Evolutionary conservation across 2,797 vertebrate genomes (phyloP), one percentile per base, ranked within the genome.

Genomic region (Tragelaphus eurycerus): DNA sequence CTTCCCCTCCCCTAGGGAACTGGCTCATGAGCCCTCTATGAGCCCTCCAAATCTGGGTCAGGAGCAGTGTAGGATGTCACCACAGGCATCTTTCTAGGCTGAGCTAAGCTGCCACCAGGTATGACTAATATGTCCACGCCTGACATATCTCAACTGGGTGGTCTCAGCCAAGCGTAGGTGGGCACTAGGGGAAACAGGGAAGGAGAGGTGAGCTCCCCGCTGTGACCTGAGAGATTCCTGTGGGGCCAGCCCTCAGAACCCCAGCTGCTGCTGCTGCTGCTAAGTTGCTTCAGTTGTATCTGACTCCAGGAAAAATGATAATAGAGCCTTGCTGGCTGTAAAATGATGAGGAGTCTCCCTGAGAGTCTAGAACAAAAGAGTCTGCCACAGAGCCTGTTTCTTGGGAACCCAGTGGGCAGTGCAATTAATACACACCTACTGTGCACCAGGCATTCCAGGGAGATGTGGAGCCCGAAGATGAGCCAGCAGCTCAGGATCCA

Each of bases 361-460:
- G 19, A 5, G 48, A 82, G n/a, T 94, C 89, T 76, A 62, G 67
- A 76, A 46, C 8, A 34, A 4, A 7, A 1, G 4, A 17, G 50
- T 55, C 59, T 62, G 43, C 57, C 78, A 38, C 19, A 43, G 76
- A 90, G 27, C 57, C 34, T 16, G 8, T 15, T 59, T 50, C 46
- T 81, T 8, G 19, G 27, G 90, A 57, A 67, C 17, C 23, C 82
- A 2, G 34, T 2, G 4, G 60, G 82, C 34, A 31, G 67, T 46
- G n/a, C 6, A 2, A n/a, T 4, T 11, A 71, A 48, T 23, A 48
- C 11, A 29, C 21, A 1, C 46, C 38, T 23, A 25, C 54, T 16
- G 4, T 52, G 55, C 2, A 0, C n/a, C n/a, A 59, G 57, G 46
- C 3, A 1, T n/a, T 15, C 21, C 3, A 7, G n/a, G 43, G 21